Evolutionary conservation across 2,888 invertebrate species (phyloP), one percentile per base, ranked within the genome.

Genomic region (Nowickia ferox): DNA sequence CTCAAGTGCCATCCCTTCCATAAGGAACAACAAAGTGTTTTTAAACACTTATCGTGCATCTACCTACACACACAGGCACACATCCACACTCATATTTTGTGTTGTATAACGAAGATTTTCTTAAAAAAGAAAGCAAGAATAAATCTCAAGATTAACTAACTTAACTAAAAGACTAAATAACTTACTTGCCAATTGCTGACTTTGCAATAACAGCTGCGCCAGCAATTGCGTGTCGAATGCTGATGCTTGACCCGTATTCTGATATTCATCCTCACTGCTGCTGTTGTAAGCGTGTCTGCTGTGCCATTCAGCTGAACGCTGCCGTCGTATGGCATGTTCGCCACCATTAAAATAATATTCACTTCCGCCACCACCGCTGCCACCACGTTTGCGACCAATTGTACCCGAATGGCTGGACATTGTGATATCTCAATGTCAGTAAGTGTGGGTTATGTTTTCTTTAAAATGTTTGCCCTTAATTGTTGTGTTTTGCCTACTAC

Each of bases 121-220:
- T 84, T 81, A 66, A 69, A 46, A 65, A 6, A 51, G 46, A 9
- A 68, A 15, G 11, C 13, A 44, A 44, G n/a, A 48, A 22, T 13
- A 61, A 40, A n/a, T n/a, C 46, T 76, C 71, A 68, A 66, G 76
- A 75, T 63, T 74, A 69, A 61, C 51, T 76, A 30, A 65, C 44
- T 17, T 19, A 84, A 85, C 68, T 68, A 53, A 38, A 55, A 19
- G 40, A 76, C 44, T 46, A 83, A 82, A 68, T 71, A 51, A 93
- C 93, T 94, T 90, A 94, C 94, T 94, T 90, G 94, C 94, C 92
- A 94, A 93, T 90, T 94, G 94, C 92, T 94, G 94, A 89, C 94
- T 94, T 91, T 94, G 94, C 82, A 94, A 93, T 85, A 94, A 91
- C 83, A 94, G 91, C 87, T 94, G 94, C 48, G 94, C 94, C 90